phyloP scores from a whole-genome alignment of 2,113 vertebrate genomes.

The Corythoichthys haematopterus region DNA sequence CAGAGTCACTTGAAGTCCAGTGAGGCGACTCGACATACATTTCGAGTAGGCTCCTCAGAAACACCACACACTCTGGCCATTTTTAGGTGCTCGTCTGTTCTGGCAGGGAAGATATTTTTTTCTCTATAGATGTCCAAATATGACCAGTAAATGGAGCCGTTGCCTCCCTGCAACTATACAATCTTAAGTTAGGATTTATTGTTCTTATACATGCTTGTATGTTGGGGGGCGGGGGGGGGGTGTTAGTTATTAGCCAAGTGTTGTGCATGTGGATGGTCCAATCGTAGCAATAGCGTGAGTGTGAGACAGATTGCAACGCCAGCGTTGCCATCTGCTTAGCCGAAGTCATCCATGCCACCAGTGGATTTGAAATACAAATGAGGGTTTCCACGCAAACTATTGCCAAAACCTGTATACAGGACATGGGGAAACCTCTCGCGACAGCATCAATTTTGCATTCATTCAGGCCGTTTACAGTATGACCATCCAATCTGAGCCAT shows the following conservation, averaged over 20 bases:
- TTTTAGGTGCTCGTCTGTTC: constrained; percentile 47
- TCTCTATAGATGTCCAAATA: constrained; percentile 44
- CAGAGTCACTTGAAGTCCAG: constrained; percentile 40
- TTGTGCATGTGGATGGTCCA: constrained; percentile 63
- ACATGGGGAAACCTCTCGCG: constrained; percentile 18
- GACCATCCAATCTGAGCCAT: constrained; percentile 73
- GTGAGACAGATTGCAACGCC: constrained; percentile 64
- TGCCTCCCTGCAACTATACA: constrained; percentile 45
- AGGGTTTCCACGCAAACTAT: constrained; percentile 60
- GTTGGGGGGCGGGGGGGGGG: constrained; percentile 10
- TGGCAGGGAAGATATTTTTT: constrained; percentile 33
- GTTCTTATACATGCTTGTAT: constrained; percentile 51
- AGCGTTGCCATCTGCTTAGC: constrained; percentile 68
- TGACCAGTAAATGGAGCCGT: constrained; percentile 55
- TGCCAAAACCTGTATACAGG: constrained; percentile 58
- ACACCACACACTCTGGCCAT: constrained; percentile 28
- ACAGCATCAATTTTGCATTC: constrained; percentile 65
- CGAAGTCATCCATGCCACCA: constrained; percentile 69
- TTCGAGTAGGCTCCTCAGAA: constrained; percentile 51
- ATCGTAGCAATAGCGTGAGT: constrained; percentile 70
- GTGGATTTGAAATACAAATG: constrained; percentile 55
- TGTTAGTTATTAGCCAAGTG: constrained; percentile 41
- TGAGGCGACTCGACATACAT: constrained; percentile 42
- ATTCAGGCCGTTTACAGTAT: constrained; percentile 67
- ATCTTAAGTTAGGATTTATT: constrained; percentile 44